These are phyloP conservation scores for Atta texana DNA, from an alignment of 1,140 invertebrate species.

Conservation along the genomic window DNA sequence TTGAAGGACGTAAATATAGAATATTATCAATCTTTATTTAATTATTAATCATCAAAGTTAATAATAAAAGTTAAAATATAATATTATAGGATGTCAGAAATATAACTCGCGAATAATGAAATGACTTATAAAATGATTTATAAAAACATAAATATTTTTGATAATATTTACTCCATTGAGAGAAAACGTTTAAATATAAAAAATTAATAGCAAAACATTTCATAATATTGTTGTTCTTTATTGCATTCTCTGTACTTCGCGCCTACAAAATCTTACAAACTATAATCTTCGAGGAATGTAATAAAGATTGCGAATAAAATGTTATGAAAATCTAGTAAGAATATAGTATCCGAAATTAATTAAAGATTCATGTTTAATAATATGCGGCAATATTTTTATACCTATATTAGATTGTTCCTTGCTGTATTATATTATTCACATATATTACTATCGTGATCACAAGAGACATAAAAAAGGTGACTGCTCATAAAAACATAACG, in stretches of 20 bases:
- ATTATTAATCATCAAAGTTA: no score
- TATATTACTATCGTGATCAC: constrained; percentile 96
- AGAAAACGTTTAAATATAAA: background rate
- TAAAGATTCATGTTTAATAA: constrained; percentile 98
- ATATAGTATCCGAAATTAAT: constrained; percentile 94
- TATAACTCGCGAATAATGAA: no score
- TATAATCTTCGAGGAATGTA: background rate
- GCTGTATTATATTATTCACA: constrained; percentile 94
- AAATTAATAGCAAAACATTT: background rate
- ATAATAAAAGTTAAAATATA: no score
- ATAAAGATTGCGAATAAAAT: constrained; percentile 85
- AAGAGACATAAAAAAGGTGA: constrained; percentile 51
- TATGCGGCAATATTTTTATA: constrained; percentile 98
- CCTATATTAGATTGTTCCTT: constrained; percentile 96
- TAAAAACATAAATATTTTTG: no score
- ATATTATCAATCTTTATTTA: no score
- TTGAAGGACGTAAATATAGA: no score
- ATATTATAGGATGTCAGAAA: no score
- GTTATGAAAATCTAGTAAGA: constrained; percentile 94
- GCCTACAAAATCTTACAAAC: background rate
- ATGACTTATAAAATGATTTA: no score
- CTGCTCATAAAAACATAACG: background rate
- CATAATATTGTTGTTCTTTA: background rate
- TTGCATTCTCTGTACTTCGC: no score
- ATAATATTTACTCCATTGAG: background rate